Conservation (phyloP, 2,797 vertebrate species). For the Distichodus sexfasciatus region DNA sequence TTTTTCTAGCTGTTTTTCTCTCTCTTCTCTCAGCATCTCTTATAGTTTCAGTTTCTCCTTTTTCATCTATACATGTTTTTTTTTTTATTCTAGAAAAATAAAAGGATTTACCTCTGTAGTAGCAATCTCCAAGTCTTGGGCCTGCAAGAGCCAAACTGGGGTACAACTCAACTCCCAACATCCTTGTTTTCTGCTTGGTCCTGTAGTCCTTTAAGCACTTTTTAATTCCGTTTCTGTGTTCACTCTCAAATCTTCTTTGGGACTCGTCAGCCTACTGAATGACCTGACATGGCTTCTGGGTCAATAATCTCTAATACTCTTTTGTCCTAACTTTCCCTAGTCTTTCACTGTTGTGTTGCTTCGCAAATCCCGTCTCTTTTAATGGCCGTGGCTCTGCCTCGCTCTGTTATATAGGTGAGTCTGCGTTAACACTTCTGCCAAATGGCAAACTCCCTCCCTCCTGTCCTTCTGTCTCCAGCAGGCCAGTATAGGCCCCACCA, state of each 20-base stretch:
- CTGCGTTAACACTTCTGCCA: conserved; percentile 71
- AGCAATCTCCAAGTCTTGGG: conserved; percentile 72
- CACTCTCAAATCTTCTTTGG: conserved; percentile 5
- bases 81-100: not conserved
- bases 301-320: conserved; percentile 2
- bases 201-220: not conserved
- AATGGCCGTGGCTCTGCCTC: conserved; percentile 40
- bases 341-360: conserved; percentile 8
- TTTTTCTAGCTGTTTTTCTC: too few species aligned
- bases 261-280: not conserved
- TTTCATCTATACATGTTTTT: not conserved
- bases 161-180: conserved; percentile 74
- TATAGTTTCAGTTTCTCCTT: not conserved
- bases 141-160: conserved; percentile 68
- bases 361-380: conserved; percentile 27
- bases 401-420: conserved; percentile 74
- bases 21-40: too few species aligned
- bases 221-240: not conserved
- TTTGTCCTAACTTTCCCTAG: not conserved
- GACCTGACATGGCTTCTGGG: not conserved
- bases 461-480: conserved; percentile 52
- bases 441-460: conserved; percentile 68
- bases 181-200: conserved; percentile 27
- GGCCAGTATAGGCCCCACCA: conserved; percentile 29
- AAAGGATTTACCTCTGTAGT: conserved; percentile 68